A percentile compares a stretch with the other conserved stretches of the same genome.
Conservation (phyloP, 2,888 invertebrate species). For the Limnephilus lunatus region DNA sequence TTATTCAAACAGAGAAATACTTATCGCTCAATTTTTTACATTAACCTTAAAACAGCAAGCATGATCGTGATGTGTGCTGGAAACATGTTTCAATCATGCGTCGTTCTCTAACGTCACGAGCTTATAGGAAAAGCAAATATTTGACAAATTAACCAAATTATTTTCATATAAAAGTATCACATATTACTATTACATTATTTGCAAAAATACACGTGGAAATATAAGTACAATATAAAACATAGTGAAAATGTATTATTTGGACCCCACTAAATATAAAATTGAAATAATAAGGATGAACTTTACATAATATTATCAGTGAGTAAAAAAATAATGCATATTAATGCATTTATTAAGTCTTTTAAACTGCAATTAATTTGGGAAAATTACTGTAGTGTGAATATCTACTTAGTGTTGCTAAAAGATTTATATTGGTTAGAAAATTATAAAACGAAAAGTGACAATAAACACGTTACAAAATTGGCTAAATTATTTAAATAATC, state of each 20-base stretch:
- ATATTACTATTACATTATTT: constrained; percentile 29
- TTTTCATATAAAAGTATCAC: constrained; percentile 39
- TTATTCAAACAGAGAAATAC: constrained; percentile 35
- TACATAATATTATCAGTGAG: background rate
- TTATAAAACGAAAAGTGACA: background rate
- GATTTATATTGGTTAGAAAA: background rate
- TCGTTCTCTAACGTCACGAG: background rate
- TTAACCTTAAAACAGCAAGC: background rate
- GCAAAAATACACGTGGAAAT: constrained; percentile 42
- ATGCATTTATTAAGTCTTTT: background rate
- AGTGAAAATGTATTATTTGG: constrained; percentile 38
- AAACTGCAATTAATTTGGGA: background rate
- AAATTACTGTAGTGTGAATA: background rate
- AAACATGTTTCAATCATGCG: background rate
- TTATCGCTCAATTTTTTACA: constrained; percentile 8
- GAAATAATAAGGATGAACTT: constrained; percentile 7
- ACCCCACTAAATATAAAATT: constrained; percentile 30
- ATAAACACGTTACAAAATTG: background rate
- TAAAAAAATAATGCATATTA: background rate
- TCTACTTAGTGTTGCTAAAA: background rate
- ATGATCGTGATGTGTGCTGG: background rate
- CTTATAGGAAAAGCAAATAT: background rate
- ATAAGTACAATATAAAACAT: constrained; percentile 40
- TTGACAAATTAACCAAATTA: constrained; percentile 17
- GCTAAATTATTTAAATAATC: background rate